Conservation (phyloP, 2,797 vertebrate species). For the Scyliorhinus canicula region DNA sequence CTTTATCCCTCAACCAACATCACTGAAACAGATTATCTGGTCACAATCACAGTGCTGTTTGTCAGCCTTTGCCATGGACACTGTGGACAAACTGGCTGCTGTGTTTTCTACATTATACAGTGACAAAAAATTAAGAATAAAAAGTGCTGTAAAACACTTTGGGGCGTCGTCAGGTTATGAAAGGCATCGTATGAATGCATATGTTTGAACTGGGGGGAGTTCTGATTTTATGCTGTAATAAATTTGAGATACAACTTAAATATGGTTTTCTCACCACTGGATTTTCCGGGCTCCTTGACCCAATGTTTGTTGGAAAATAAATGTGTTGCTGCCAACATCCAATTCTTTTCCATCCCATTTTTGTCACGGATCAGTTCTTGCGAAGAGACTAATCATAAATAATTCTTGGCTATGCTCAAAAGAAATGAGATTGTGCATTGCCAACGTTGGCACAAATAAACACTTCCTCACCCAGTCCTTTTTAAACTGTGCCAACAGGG, state of each 20-base stretch:
- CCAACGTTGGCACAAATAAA: not conserved
- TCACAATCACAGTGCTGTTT: not conserved
- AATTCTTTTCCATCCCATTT: not conserved
- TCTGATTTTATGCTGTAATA: not conserved
- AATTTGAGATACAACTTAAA: not conserved
- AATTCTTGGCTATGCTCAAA: not conserved
- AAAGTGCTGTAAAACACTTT: not conserved
- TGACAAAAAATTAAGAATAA: not conserved
- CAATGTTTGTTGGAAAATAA: not conserved
- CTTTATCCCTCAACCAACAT: not conserved
- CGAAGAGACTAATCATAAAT: not conserved
- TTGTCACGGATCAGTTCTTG: not conserved
- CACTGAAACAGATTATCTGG: not conserved
- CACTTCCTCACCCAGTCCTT: not conserved
- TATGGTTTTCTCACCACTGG: not conserved
- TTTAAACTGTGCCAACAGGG: not conserved
- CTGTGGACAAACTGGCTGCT: not conserved
- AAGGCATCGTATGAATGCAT: not conserved
- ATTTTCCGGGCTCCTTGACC: not conserved
- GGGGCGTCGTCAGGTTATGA: not conserved
- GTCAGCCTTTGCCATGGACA: not conserved
- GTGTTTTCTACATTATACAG: not conserved
- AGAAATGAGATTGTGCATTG: not conserved
- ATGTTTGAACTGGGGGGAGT: not conserved
- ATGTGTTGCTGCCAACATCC: not conserved